These are phyloP conservation scores for Drosophila fulvimacula DNA, from an alignment of 2,888 invertebrate genomes.

Conservation along the genomic window DNA sequence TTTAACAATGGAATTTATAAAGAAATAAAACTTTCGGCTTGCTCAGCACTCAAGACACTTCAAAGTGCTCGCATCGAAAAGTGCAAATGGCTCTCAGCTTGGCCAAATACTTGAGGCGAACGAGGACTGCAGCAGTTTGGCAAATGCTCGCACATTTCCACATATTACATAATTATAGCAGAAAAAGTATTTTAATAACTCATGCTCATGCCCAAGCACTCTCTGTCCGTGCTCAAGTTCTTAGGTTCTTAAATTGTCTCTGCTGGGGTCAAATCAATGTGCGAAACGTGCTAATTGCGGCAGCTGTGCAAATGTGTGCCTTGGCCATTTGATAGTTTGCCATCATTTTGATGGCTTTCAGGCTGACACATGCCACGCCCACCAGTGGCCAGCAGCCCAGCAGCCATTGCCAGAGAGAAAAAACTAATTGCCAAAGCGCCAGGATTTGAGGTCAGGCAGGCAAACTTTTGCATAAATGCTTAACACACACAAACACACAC, in stretches of 20 bases:
- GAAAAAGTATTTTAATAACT: slow-evolving; percentile 71
- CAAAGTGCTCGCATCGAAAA: not conserved
- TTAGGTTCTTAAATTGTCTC: slow-evolving; percentile 28
- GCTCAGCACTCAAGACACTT: slow-evolving; percentile 3
- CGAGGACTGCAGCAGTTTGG: slow-evolving; percentile 24
- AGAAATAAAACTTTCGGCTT: slow-evolving; percentile 2
- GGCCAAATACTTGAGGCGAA: slow-evolving; percentile 34
- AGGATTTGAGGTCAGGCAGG: slow-evolving; percentile 42
- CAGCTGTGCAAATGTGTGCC: slow-evolving; percentile 77
- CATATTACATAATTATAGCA: slow-evolving; percentile 65
- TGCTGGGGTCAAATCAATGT: slow-evolving; percentile 67
- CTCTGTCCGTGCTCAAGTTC: slow-evolving; percentile 35
- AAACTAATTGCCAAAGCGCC: slow-evolving; percentile 71
- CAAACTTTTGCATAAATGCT: slow-evolving; percentile 73
- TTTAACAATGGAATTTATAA: not conserved
- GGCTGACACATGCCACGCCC: slow-evolving; percentile 27
- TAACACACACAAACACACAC: slow-evolving; percentile 4
- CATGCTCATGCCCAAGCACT: slow-evolving; percentile 38
- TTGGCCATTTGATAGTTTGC: slow-evolving; percentile 74
- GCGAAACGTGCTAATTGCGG: slow-evolving; percentile 80
- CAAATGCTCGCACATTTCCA: slow-evolving; percentile 47
- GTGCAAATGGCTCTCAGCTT: slow-evolving; percentile 33
- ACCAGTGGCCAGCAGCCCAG: not conserved
- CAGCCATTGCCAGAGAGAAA: slow-evolving; percentile 54
- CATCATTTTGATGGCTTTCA: slow-evolving; percentile 73